Base-by-base conservation (phyloP, 2,888 invertebrate genomes). In the Octodonta nipae region DNA sequence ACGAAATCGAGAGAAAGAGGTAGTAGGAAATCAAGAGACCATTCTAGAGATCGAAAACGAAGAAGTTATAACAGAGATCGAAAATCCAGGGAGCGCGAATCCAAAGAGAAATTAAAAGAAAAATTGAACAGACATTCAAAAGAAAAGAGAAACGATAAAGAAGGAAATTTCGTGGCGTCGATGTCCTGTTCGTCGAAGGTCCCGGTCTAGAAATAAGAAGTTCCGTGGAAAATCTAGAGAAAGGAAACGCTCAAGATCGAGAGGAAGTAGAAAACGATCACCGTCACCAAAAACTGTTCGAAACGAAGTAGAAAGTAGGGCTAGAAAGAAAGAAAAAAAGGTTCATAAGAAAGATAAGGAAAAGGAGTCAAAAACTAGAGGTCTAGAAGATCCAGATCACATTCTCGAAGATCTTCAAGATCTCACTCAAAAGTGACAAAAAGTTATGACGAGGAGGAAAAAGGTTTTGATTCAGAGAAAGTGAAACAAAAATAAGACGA, bases 191-290 rank as follows among this genome's bases (percentile, higher is more conserved):
- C 45, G 46, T 17, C 43, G 45, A 13, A 40, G 38, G 34, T 67
- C 67, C 6, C 62, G 65, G 30, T 68, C 78, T 0, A 65, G 75
- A 2, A 76, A 75, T 17, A 65, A 68, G 31, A 71, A 75, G 53
- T 56, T 63, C 17, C 55, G 60, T 8, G 45, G 70, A 16, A 60
- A 69, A 28, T 47, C 60, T 4, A 47, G 60, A n/a, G 22, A 22
- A 3, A 28, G 12, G 4, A 26, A n/a, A 13, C n/a, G 10, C 4
- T 26, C 10, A 5, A 26, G 26, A 26, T 26, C 26, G 5, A 12
- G 12, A 57, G 59, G 5, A 50, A 57, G 26, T 3, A 28, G 52
- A 47, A 33, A 38, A 11, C n/a, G 22, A 15, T 22, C 22, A 11
- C 49, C 15, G 45, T 55, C 6, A 60, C 58, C 38, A 54, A 49